phyloP scores from a whole-genome alignment of 1,140 invertebrate species.

The Drosophila cardini region DNA sequence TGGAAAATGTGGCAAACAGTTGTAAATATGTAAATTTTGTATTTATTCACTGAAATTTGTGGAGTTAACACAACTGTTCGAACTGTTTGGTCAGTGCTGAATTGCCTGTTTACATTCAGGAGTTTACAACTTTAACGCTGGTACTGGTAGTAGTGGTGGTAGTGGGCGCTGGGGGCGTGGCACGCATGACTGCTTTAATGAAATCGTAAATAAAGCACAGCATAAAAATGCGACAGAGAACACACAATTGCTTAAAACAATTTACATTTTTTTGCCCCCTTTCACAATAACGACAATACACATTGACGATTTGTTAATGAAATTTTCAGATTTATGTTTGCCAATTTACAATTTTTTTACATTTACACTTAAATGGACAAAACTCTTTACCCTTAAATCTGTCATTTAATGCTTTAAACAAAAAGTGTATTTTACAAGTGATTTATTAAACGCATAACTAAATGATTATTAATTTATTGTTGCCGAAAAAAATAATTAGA shows the following conservation, averaged over 20 bases:
- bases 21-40: constrained; percentile 36
- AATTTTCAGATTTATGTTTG: constrained; percentile 66
- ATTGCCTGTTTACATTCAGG: constrained; percentile 24
- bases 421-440: not conserved
- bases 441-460: not conserved
- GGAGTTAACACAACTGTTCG: constrained; percentile 30
- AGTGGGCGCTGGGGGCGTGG: not conserved
- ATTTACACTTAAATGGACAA: constrained; percentile 1
- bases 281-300: constrained; percentile 35
- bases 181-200: constrained; percentile 55
- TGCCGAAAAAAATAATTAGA: not conserved
- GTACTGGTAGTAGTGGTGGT: not conserved
- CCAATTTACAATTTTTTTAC: constrained; percentile 22
- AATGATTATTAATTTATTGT: not conserved
- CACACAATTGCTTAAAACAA: constrained; percentile 60
- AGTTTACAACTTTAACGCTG: constrained; percentile 17
- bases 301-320: constrained; percentile 73
- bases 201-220: constrained; percentile 71
- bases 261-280: constrained; percentile 59
- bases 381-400: not conserved
- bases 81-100: constrained; percentile 31
- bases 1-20: constrained; percentile 31
- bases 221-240: constrained; percentile 11
- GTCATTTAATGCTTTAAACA: constrained; percentile 10
- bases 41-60: constrained; percentile 44